Base-by-base conservation (phyloP, 64 coral and sea anemone species). In the Actinia equina region DNA sequence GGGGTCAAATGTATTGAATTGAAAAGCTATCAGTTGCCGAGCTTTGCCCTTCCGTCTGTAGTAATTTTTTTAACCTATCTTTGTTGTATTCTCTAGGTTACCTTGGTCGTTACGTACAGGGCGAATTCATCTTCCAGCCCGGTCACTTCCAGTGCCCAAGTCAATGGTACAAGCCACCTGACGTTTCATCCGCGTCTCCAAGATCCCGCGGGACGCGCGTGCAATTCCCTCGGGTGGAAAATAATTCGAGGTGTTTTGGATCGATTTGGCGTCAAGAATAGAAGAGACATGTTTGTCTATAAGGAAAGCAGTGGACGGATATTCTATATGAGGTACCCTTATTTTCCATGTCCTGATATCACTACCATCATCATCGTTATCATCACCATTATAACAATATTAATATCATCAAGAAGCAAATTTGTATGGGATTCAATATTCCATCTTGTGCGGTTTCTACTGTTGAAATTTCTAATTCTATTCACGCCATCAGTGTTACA, bases 221-320 rank as follows among this genome's bases (percentile, higher is more conserved):
- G 94, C 16, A 71, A 87, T 16, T 91, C 94, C 45, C 88, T 86
- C 20, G 94, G 94, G 19, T 70, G 88, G 3, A 92, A 99, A 19
- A 93, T 90, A 27, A 80, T 99, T 43, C 89, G 87, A 52, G 89
- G 83, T 17, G 97, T 95, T 44, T 43, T 99, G 43, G 93, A 95
- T 63, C 91, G 71, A 14, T 93, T 95, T 17, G 88, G 82, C 10
- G 93, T 99, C 56, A 93, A 59, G 9, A 93, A 92, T 53, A 91
- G 89, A 51, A 91, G 90, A 80, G 90, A 95, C 53, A 99, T 99
- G 97, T 99, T 95, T 78, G 97, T 99, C 10, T 99, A 99, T 81
- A 95, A 93, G 54, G 93, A 99, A 44, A 99, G 79, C 7, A 57
- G 56, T 59, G 97, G 93, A 56, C 70, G 86, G 6, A 86, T 99